A percentile compares a stretch with the other conserved stretches of the same genome.
Evolutionary conservation across 2,113 vertebrate genomes (phyloP).

Genomic region (Pampusana beccarii): DNA sequence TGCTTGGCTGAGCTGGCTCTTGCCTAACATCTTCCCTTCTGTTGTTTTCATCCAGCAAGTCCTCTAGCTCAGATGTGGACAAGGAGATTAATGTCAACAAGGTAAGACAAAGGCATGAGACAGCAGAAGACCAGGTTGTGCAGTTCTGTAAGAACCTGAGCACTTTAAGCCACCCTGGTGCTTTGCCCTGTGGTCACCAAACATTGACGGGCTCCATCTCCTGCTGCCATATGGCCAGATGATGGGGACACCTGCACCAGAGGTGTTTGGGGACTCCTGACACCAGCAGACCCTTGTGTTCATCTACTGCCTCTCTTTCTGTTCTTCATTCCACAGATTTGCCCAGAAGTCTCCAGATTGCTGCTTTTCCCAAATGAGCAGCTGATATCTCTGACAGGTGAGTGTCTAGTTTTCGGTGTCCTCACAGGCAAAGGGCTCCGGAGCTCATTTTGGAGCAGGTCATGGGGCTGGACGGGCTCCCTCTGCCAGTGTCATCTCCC

Average conservation of each 20-base stretch:
- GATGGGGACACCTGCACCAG: neutral
- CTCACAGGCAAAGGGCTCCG: accelerated
- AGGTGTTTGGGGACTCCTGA: accelerated
- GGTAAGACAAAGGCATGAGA: neutral
- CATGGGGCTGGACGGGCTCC: accelerated
- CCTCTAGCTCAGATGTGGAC: neutral
- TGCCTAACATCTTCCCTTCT: neutral
- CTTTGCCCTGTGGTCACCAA: accelerated
- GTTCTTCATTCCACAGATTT: neutral
- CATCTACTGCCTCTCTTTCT: neutral
- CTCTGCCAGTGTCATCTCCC: neutral
- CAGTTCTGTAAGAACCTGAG: neutral
- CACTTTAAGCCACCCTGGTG: neutral
- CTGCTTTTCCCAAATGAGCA: neutral
- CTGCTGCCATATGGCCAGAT: accelerated
- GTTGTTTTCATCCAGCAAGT: neutral
- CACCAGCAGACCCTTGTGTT: accelerated
- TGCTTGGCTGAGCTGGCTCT: neutral
- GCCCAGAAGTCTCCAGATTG: constrained; percentile 30
- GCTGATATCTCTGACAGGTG: constrained; percentile 44
- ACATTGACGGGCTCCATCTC: neutral
- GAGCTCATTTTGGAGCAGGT: neutral
- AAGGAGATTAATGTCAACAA: neutral
- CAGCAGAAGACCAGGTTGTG: too few species aligned
- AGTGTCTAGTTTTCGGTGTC: neutral